Evolutionary conservation across 2,797 vertebrate genomes (phyloP).

Genomic region (Gymnopithys bicolor): DNA sequence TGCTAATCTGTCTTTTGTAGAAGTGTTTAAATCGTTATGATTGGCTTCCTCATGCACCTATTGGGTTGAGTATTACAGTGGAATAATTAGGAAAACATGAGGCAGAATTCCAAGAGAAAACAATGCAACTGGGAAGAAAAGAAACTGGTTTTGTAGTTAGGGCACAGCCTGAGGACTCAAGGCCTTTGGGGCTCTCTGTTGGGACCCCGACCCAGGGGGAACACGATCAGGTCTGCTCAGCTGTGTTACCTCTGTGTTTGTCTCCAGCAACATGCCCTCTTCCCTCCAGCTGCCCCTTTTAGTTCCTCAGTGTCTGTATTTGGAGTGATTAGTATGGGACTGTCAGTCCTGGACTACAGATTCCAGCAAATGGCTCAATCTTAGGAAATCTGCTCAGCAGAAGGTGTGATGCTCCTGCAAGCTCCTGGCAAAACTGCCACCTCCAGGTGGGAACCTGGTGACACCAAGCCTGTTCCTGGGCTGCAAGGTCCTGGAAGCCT

Average conservation of each 20-base stretch:
- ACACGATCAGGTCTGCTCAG: not conserved
- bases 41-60: not conserved
- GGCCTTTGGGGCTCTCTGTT: not conserved
- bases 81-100: slow-evolving; percentile 41
- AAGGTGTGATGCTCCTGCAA: not conserved
- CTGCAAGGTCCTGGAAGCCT: not conserved
- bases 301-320: not conserved
- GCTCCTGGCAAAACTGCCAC: not conserved
- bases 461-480: not conserved
- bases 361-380: not conserved
- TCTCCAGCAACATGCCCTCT: not conserved
- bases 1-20: slow-evolving; percentile 54
- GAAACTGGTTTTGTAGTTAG: not conserved
- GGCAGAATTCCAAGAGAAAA: slow-evolving; percentile 15
- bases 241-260: not conserved
- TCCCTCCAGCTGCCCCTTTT: not conserved
- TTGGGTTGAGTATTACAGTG: not conserved
- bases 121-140: not conserved
- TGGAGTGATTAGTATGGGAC: not conserved
- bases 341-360: not conserved
- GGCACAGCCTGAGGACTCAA: not conserved
- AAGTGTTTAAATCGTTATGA: slow-evolving; percentile 41
- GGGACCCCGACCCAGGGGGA: not conserved
- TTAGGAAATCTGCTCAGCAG: not conserved
- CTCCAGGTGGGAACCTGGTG: not conserved